Conservation (phyloP, 2,888 invertebrate species). For the Eumacrocentrus americanus region DNA sequence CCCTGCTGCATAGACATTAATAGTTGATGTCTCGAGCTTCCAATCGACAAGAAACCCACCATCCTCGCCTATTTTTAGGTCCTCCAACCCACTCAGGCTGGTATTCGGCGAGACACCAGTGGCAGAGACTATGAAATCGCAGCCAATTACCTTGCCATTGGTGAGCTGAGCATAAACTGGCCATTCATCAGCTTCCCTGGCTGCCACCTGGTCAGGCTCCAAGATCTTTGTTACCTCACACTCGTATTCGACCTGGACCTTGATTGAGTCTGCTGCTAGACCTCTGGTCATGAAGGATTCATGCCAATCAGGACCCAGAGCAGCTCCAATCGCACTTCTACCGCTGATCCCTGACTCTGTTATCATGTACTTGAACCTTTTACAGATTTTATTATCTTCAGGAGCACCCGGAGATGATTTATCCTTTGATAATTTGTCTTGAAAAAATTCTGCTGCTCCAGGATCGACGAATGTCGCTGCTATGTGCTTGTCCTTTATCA, state of each 20-base stretch:
- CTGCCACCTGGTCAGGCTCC: slow-evolving; percentile 66
- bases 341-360: slow-evolving; percentile 60
- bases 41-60: slow-evolving; percentile 88
- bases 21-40: slow-evolving; percentile 80
- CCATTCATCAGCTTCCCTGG: slow-evolving; percentile 61
- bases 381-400: slow-evolving; percentile 48
- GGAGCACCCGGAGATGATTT: background rate
- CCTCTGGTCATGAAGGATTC: slow-evolving; percentile 70
- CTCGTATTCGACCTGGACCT: slow-evolving; percentile 61
- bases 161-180: slow-evolving; percentile 76
- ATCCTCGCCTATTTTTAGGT: slow-evolving; percentile 68
- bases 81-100: slow-evolving; percentile 65
- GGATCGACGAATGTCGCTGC: slow-evolving; percentile 94
- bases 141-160: slow-evolving; percentile 74
- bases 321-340: slow-evolving; percentile 76
- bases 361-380: slow-evolving; percentile 74
- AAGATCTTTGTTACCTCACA: slow-evolving; percentile 67
- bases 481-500: slow-evolving; percentile 90
- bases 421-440: slow-evolving; percentile 60
- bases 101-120: slow-evolving; percentile 85
- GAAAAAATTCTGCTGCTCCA: slow-evolving; percentile 93
- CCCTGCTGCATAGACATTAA: slow-evolving; percentile 90
- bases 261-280: slow-evolving; percentile 60
- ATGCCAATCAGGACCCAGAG: slow-evolving; percentile 98
- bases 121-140: slow-evolving; percentile 94